Base-by-base conservation (phyloP, 2,113 vertebrate genomes). In the Triplophysa rosa region DNA sequence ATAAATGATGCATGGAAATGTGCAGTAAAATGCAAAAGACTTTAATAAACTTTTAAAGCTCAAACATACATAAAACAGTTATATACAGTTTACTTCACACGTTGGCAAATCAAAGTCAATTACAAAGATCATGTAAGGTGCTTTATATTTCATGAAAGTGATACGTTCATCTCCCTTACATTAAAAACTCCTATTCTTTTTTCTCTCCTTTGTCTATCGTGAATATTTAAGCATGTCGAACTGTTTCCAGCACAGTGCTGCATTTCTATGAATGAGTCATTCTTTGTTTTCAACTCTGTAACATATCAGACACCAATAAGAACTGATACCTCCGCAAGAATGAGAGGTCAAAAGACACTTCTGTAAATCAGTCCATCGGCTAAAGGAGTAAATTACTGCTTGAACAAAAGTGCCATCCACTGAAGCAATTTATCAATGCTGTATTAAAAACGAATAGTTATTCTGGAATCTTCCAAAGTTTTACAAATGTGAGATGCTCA, bases 21-120 rank as follows among this genome's bases (percentile, higher is more conserved):
- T 89, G 84, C 86, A 85, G 85, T 92, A 93, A 88, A 91, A 91
- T 94, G 92, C 91, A 94, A 94, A 94, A 93, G 88, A 93, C 92
- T 94, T 94, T 94, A 94, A 94, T 94, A 90, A 93, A 93, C 86
- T 90, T 90, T 88, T 88, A 88, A 93, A 93, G 92, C 92, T 88
- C 89, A 92, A 92, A 93, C 92, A 93, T 92, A 93, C 91, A 93
- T 90, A 92, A 91, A 94, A 93, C 91, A 92, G 88, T 91, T 90
- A 82, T 87, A 86, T 83, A 93, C 92, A 93, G 81, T 89, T 90
- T 87, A 91, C 87, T 91, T 89, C 89, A 93, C 92, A 88, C 77
- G 91, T 89, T 90, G 90, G 91, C 91, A 93, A 94, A 92, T 90
- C 87, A 92, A 93, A 89, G 74, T 86, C 87, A 89, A 87, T 90